Evolutionary conservation across 2,888 invertebrate genomes (phyloP), one percentile per base, ranked within the genome.

Genomic region (Eledona agricola): DNA sequence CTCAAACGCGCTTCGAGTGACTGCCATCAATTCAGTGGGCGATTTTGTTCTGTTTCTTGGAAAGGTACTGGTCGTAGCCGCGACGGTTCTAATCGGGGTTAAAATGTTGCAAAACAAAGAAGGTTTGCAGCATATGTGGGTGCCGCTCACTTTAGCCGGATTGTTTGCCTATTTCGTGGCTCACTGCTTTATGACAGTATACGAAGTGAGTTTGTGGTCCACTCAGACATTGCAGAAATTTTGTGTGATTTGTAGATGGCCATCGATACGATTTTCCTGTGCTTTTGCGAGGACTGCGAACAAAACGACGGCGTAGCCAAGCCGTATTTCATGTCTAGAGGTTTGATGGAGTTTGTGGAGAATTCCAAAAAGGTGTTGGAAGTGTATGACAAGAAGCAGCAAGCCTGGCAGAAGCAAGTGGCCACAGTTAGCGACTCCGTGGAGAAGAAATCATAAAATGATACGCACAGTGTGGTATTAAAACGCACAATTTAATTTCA

Each of bases 1-100:
- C 0, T 79, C 77, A 25, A 89, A 89, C 72, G 82, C 83, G 20
- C 72, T 88, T 26, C 75, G 85, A 51, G 85, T 88, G 5, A 79
- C 83, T 6, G 85, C 87, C 1, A 86, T 89, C 31, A 88, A 88
- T 75, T 86, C 86, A 13, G 83, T 88, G n/a, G 88, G 88, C 5
- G 87, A 87, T 71, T 87, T 88, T 66, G 83, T 88, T 1, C 71
- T 89, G 12, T 83, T 88, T 61, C 73, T 89, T 29, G 84, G 83
- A 13, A 89, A 89, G 78, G 78, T 85, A 2, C 73, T 84, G 11
- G 83, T 88, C 1, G 84, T 86, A 23, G 78, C 81, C 2, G 75
- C 81, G 1, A 85, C 86, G 0, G 80, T 84, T 7, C 76, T 85
- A 4, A 77, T 85, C 35, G 86, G 86, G 10, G 77, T 85, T 17